phyloP scores from a whole-genome alignment of 2,888 invertebrate species.

The Pheosia tremula region DNA sequence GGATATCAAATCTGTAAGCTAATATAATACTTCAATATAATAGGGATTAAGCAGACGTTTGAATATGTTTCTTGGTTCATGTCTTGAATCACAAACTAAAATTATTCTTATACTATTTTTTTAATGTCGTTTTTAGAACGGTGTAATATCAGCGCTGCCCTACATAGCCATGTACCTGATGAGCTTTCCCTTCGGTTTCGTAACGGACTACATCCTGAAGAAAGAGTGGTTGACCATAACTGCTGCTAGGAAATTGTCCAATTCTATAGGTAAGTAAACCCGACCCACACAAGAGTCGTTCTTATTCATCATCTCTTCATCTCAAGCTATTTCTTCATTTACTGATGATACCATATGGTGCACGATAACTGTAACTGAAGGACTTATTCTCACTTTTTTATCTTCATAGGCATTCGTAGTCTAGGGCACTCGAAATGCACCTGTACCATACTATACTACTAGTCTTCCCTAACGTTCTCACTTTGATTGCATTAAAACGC shows the following conservation, averaged over 20 bases:
- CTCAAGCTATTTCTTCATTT: neutral
- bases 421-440: no score
- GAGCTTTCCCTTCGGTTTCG: slow-evolving; percentile 42
- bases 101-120: neutral
- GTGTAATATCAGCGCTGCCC: slow-evolving; percentile 87
- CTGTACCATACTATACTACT: no score
- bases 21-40: neutral
- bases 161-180: slow-evolving; percentile 88
- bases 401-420: no score
- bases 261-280: slow-evolving; percentile 44
- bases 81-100: neutral
- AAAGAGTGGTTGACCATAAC: slow-evolving; percentile 71
- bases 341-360: neutral
- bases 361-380: no score
- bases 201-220: slow-evolving; percentile 81
- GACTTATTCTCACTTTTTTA: no score
- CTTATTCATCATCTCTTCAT: no score
- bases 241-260: slow-evolving; percentile 62
- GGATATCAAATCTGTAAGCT: slow-evolving; percentile 39
- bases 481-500: no score
- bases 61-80: no score
- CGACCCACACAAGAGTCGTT: neutral
- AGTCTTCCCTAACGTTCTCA: no score
- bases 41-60: no score
- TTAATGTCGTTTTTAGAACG: slow-evolving; percentile 72